A percentile compares a stretch with the other conserved stretches of the same genome.
Conservation (phyloP, 2,888 invertebrate genomes). For the Microctonus brassicae region DNA sequence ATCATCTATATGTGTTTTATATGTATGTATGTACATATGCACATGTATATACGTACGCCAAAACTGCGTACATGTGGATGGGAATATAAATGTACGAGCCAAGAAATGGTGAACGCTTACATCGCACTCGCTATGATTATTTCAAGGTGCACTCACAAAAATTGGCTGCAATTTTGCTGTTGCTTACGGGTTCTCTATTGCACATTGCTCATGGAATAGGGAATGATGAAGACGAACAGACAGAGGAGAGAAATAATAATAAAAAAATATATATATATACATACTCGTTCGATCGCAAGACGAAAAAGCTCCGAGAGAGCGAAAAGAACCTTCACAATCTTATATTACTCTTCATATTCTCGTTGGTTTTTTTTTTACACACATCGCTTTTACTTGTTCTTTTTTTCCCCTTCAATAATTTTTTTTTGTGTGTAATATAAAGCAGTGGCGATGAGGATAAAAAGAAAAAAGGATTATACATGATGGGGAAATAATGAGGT, state of each 20-base stretch:
- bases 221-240: not conserved
- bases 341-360: not conserved
- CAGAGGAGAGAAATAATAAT: not conserved
- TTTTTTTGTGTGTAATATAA: too few relatives aligned
- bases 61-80: not conserved
- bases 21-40: too few relatives aligned
- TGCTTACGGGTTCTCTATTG: conserved; percentile 13
- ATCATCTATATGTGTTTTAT: too few relatives aligned
- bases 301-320: not conserved
- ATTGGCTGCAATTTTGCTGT: conserved; percentile 54
- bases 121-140: conserved; percentile 58
- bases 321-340: not conserved
- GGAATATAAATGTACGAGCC: not conserved
- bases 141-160: conserved; percentile 66
- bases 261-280: not conserved
- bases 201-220: not conserved
- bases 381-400: not conserved
- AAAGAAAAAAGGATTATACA: not conserved
- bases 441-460: not conserved
- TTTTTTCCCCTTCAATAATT: not conserved
- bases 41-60: not conserved
- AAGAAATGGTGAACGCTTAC: conserved; percentile 21
- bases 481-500: not conserved
- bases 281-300: not conserved
- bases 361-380: not conserved